A percentile compares a stretch with the other conserved stretches of the same genome.
Conservation (phyloP, 2,113 vertebrate genomes). For the Carassius carassius region DNA sequence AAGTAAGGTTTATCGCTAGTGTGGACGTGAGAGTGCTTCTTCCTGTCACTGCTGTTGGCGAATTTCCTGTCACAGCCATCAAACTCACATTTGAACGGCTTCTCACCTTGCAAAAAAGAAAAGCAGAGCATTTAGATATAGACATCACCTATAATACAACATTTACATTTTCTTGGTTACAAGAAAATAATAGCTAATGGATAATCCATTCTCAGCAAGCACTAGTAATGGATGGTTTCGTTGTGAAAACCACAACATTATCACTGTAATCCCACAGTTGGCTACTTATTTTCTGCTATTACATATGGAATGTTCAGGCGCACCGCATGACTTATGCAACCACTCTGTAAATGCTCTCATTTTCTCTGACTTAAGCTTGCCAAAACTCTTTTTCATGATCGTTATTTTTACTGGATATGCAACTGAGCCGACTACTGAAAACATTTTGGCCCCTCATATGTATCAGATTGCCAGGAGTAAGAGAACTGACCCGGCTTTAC, state of each 20-base stretch:
- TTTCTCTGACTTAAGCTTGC: conserved; percentile 10
- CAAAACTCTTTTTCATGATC: not conserved
- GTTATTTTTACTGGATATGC: not conserved
- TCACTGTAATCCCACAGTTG: not conserved
- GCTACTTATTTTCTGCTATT: not conserved
- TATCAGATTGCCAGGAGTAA: not conserved
- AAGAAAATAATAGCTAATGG: not conserved
- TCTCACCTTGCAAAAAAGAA: conserved; percentile 84
- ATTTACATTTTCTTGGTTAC: not conserved
- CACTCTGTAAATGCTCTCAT: not conserved
- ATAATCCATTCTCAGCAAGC: not conserved
- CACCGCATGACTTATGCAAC: not conserved
- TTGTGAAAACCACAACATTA: conserved; percentile 8
- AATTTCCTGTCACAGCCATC: conserved; percentile 97
- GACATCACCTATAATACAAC: not conserved
- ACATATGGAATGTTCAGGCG: conserved; percentile 11
- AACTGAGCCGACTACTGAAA: not conserved
- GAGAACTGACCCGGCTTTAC: not conserved
- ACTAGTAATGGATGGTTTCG: not conserved
- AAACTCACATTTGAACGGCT: conserved; percentile 97
- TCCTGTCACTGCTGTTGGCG: conserved; percentile 96
- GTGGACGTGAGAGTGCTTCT: conserved; percentile 96
- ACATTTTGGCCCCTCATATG: conserved; percentile 5
- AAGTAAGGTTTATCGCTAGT: conserved; percentile 98
- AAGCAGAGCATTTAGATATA: conserved; percentile 12